Evolutionary conservation across 2,888 invertebrate genomes (phyloP), one percentile per base, ranked within the genome.

Genomic region (Andrena bucephala): DNA sequence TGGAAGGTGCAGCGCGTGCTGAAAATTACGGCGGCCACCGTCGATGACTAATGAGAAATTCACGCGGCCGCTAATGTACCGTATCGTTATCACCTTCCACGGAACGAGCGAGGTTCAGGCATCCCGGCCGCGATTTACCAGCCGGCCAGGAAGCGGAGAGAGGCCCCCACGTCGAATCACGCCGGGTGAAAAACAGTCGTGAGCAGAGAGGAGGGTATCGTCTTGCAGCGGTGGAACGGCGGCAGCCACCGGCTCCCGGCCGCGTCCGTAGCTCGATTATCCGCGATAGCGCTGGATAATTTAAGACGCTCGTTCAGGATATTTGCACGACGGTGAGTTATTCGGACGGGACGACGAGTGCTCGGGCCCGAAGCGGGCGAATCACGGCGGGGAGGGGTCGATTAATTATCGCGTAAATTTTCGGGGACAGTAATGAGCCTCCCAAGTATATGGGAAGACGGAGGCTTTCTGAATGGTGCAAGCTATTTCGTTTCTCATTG

Each of bases 21-120:
- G 80, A 66, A 86, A 88, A 85, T 88, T 88, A 87, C 88, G 74
- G 71, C 84, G 83, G 84, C 84, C 83, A 84, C 72, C 81, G 83
- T 75, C 79, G 89, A 87, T 89, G 89, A 89, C 89, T 89, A 89
- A 89, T 89, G 89, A 87, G 85, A 87, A 86, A 89, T 89, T 87
- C 89, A 81, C 87, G 89, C 86, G 63, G 74, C 81, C 84, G 85
- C 81, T 89, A 89, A 89, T 89, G 89, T 84, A 87, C 87, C 86
- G 86, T 89, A 89, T 86, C 89, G 89, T 89, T 89, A 89, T 89
- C 89, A 87, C 89, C 86, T 88, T 74, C 77, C 83, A 60, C 77
- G 83, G 57, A 68, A 60, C 78, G 81, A 65, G 73, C 62, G 63
- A 63, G 66, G 70, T 68, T 79, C 62, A 77, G 70, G 77, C 77